Evolutionary conservation across 2,888 invertebrate species (phyloP), one percentile per base, ranked within the genome.

Genomic region (Tineola bisselliella): DNA sequence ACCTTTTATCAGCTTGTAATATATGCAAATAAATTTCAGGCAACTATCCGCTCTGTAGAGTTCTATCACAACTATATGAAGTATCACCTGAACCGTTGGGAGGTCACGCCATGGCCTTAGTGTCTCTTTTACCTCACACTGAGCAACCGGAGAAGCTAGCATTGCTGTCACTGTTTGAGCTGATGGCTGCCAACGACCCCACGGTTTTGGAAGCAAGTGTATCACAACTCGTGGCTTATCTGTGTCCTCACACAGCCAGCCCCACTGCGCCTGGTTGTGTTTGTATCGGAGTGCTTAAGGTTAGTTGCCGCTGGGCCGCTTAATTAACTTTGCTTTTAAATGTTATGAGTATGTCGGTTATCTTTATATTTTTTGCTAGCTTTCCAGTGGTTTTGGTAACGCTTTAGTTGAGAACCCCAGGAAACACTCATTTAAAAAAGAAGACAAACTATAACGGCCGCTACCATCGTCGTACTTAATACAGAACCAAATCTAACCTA

Each of bases 31-130:
- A n/a, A n/a, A n/a, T 79, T 86, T 43, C 76, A 94, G 96, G 96
- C 61, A 97, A 97, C 83, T 95, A 94, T 77, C 92, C 94, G 0
- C 84, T 98, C 18, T 93, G 95, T 64, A 89, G 96, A 59, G 96
- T 97, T 44, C 88, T 98, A 64, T 95, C 96, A 0, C 96, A 95
- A 81, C 91, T 97, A 44, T 97, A 97, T 76, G 92, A 93, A 69
- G 94, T 96, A 17, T 94, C 96, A 57, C 93, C 93, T 1, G 94
- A 94, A 68, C 93, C 95, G 0, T 90, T 97, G 18, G 92, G 95
- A 67, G 94, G 93, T 6, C 94, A 96, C 78, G 91, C 95, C 1
- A 91, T 94, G 75, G 92, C 94, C 1, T 84, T 98, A 43, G 93
- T 96, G 0, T 91, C 92, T 0, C 88, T 96, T 12, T 81, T 97